phyloP scores from a whole-genome alignment of 92 coral and sea anemone species.

The Epizoanthus illoricatus region DNA sequence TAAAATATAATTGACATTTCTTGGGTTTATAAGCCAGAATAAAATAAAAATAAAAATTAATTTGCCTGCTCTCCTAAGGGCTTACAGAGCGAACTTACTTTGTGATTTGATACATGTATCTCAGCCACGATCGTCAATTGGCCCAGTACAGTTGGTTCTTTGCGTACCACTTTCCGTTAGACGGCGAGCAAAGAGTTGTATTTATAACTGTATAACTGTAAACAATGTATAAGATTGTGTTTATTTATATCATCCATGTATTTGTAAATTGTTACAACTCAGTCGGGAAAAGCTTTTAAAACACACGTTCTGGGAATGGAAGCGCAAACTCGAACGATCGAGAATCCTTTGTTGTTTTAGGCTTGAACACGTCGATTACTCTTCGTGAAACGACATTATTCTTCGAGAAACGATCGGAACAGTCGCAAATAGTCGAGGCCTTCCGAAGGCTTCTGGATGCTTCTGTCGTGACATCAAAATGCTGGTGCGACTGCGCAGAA shows the following conservation, averaged over 20 bases:
- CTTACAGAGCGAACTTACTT: too few species aligned
- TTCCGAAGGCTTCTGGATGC: neutral
- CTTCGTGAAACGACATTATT: neutral
- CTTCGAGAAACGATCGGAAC: constrained; percentile 23
- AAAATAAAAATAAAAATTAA: too few species aligned
- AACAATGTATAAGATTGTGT: neutral
- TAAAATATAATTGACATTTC: too few species aligned
- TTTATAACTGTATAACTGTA: neutral
- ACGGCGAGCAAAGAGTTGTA: neutral
- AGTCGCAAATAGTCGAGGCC: constrained; percentile 4
- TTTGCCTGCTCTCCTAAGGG: too few species aligned
- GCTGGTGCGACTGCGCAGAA: constrained; percentile 33
- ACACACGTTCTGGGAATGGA: neutral
- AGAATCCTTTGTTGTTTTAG: neutral
- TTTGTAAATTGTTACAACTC: neutral
- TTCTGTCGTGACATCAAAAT: constrained; percentile 27
- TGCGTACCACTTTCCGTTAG: neutral
- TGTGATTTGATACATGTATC: too few species aligned
- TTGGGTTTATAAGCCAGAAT: too few species aligned
- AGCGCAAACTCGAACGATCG: neutral
- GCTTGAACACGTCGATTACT: constrained; percentile 17
- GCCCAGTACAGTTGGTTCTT: neutral
- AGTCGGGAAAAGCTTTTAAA: too few species aligned
- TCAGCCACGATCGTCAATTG: too few species aligned
- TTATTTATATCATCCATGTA: neutral